Percentiles rank a stretch among this genome's conserved stretches.
phyloP scores from a whole-genome alignment of 2,888 invertebrate genomes.

The Apodemia duryi region DNA sequence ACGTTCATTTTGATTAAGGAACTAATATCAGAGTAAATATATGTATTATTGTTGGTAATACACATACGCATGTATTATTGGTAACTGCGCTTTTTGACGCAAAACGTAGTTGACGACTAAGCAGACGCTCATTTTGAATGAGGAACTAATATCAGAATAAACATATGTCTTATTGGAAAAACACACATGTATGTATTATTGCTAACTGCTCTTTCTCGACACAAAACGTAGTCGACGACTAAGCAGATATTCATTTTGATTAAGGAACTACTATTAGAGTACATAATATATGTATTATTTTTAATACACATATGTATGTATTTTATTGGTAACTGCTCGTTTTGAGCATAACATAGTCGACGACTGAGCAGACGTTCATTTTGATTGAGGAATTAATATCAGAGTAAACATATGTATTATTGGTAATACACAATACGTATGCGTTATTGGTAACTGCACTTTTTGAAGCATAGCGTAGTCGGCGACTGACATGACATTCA shows the following conservation, averaged over 20 bases:
- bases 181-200: not conserved
- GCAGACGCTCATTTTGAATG: not conserved
- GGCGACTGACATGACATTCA: not conserved
- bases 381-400: not conserved
- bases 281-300: too few species aligned
- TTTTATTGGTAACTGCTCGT: not conserved
- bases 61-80: too few species aligned
- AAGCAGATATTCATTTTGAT: not conserved
- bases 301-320: too few species aligned
- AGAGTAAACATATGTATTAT: not conserved
- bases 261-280: not conserved
- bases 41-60: too few species aligned
- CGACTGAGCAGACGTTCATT: not conserved
- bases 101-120: not conserved
- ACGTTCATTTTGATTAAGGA: not conserved
- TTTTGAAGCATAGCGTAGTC: not conserved
- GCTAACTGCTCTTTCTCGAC: not conserved
- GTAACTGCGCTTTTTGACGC: not conserved
- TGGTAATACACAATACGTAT: too few species aligned
- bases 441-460: not conserved
- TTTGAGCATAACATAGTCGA: not conserved
- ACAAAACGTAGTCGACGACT: not conserved
- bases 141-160: not conserved
- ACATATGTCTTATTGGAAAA: not conserved
- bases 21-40: too few species aligned